These are phyloP conservation scores for Stomatorhinus walkeri DNA, from an alignment of 2,797 vertebrate species.

Conservation along the genomic window DNA sequence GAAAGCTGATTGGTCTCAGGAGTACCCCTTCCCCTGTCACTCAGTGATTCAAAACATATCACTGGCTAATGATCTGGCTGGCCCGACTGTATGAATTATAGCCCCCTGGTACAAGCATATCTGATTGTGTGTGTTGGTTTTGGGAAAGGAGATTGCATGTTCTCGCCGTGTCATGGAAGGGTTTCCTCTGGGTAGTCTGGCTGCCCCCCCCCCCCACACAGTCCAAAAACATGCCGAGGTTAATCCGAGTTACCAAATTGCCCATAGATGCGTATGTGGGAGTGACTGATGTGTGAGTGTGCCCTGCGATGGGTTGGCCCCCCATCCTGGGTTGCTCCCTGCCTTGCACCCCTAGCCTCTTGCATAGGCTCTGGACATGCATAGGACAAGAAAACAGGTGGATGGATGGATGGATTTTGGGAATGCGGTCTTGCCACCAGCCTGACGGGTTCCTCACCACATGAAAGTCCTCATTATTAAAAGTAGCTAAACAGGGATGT, in stretches of 20 bases:
- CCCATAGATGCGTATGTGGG: background rate
- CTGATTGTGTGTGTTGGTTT: background rate
- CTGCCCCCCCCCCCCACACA: background rate
- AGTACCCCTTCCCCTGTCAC: background rate
- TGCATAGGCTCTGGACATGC: background rate
- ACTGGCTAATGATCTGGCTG: background rate
- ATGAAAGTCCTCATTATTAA: background rate
- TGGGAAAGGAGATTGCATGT: background rate
- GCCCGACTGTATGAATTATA: background rate
- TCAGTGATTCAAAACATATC: background rate
- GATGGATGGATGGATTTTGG: background rate
- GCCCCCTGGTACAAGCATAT: background rate
- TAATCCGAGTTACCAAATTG: background rate
- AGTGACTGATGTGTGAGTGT: background rate
- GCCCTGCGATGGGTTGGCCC: background rate
- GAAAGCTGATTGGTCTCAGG: background rate
- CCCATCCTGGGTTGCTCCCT: background rate
- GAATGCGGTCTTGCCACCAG: background rate
- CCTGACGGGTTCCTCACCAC: background rate
- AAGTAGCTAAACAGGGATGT: background rate
- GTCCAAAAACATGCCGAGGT: background rate
- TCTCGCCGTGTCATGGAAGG: background rate
- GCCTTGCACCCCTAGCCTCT: background rate
- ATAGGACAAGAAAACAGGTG: background rate
- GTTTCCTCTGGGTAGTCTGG: background rate